Conservation (phyloP, 2,113 vertebrate species). For the Cyprinus carpio region DNA sequence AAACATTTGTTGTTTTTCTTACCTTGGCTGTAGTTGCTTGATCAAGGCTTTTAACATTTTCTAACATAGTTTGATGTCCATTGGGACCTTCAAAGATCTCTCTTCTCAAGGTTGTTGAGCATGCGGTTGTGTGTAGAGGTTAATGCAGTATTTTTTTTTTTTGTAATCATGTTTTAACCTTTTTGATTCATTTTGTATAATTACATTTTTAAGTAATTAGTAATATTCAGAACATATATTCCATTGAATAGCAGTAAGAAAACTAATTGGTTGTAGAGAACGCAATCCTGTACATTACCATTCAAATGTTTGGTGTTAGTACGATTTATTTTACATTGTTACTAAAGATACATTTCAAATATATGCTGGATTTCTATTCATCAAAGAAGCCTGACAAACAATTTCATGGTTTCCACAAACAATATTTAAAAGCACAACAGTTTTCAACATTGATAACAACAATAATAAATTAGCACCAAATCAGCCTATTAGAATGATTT, state of each 20-base stretch:
- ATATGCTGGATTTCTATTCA: background rate
- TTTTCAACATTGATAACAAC: background rate
- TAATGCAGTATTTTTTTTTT: background rate
- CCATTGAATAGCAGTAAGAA: background rate
- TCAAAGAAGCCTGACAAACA: background rate
- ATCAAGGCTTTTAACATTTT: conserved; percentile 55
- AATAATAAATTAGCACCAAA: background rate
- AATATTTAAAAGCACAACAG: background rate
- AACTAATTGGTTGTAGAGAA: background rate
- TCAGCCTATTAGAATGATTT: background rate
- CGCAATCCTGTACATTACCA: background rate
- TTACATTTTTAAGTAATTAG: background rate
- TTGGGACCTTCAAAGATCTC: conserved; percentile 54
- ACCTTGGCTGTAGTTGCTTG: conserved; percentile 32
- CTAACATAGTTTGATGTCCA: conserved; percentile 16
- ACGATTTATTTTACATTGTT: background rate
- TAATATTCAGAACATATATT: background rate
- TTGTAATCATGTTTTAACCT: background rate
- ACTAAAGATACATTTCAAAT: background rate
- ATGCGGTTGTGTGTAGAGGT: background rate
- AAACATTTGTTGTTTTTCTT: conserved; percentile 31
- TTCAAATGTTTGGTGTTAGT: background rate
- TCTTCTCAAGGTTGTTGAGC: conserved; percentile 64
- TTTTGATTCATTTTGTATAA: background rate
- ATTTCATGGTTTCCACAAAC: background rate